A percentile compares a stretch with the other conserved stretches of the same genome.
Conservation (phyloP, 2,888 invertebrate species). For the Laspeyria flexula region DNA sequence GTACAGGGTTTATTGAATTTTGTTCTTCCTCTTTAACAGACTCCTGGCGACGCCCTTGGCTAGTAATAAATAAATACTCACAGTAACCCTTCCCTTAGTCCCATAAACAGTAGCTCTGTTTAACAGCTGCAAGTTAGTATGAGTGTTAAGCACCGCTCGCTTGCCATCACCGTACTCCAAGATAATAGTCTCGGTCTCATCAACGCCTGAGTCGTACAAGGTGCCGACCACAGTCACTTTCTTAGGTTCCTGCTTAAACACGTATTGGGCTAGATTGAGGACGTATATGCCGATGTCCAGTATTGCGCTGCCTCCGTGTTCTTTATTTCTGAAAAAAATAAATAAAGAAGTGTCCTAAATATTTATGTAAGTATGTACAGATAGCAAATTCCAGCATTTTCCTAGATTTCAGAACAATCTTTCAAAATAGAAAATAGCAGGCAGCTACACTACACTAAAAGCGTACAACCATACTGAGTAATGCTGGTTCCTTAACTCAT, state of each 20-base stretch:
- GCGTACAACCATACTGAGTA: no score
- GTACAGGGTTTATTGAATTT: no score
- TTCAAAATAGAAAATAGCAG: no score
- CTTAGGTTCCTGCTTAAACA: slow-evolving; percentile 89
- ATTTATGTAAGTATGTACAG: no score
- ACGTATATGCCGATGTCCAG: slow-evolving; percentile 92
- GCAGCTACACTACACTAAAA: no score
- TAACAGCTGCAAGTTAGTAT: slow-evolving; percentile 77
- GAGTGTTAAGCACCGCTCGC: slow-evolving; percentile 86
- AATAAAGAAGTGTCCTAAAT: no score
- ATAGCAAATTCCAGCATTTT: no score
- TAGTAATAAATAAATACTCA: no score
- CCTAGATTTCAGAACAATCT: no score
- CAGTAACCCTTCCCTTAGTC: slow-evolving; percentile 87
- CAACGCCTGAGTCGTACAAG: slow-evolving; percentile 90
- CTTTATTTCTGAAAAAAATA: slow-evolving; percentile 87
- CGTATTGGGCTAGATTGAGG: slow-evolving; percentile 90
- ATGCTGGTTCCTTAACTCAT: no score
- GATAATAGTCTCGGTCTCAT: slow-evolving; percentile 87
- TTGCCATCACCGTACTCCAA: slow-evolving; percentile 87
- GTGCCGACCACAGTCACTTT: slow-evolving; percentile 89
- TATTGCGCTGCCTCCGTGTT: slow-evolving; percentile 91
- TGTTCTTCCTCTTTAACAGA: no score
- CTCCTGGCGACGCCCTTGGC: no score
- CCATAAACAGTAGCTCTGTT: slow-evolving; percentile 89